Conservation (phyloP, 2,113 vertebrate species). For the Castor canadensis region DNA sequence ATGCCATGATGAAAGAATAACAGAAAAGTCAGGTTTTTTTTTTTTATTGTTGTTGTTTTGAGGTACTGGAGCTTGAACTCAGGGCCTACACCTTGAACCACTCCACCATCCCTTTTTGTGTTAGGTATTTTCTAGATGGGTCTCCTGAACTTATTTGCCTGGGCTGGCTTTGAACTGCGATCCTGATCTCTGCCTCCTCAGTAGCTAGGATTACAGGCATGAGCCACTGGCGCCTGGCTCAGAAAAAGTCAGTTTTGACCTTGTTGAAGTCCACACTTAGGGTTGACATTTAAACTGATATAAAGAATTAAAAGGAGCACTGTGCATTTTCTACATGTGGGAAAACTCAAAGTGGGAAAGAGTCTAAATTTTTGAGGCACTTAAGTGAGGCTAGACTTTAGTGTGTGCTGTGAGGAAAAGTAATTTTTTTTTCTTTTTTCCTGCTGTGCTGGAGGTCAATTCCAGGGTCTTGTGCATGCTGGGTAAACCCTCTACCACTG, state of each 20-base stretch:
- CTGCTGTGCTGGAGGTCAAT: not conserved
- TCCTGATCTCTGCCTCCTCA: too few species aligned
- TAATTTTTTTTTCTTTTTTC: not conserved
- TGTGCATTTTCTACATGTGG: not conserved
- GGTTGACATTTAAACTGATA: not conserved
- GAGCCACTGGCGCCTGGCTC: too few species aligned
- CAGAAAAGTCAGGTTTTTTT: too few species aligned
- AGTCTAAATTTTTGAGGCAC: slow-evolving; percentile 3
- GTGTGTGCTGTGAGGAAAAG: not conserved
- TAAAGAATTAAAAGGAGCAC: slow-evolving; percentile 1
- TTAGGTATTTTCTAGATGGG: too few species aligned
- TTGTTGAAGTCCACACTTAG: not conserved
- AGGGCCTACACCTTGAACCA: too few species aligned
- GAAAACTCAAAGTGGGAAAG: not conserved
- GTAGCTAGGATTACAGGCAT: too few species aligned
- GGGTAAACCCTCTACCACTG: not conserved
- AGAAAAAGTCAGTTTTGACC: not conserved
- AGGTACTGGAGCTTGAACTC: too few species aligned
- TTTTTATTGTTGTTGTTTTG: too few species aligned
- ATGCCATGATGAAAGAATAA: not conserved
- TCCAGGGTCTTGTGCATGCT: not conserved
- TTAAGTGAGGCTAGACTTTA: not conserved
- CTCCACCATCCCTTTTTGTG: too few species aligned
- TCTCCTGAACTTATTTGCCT: too few species aligned
- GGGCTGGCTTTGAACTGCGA: too few species aligned